phyloP scores from a whole-genome alignment of 2,797 vertebrate species.

The Brachyrhaphis roseni region DNA sequence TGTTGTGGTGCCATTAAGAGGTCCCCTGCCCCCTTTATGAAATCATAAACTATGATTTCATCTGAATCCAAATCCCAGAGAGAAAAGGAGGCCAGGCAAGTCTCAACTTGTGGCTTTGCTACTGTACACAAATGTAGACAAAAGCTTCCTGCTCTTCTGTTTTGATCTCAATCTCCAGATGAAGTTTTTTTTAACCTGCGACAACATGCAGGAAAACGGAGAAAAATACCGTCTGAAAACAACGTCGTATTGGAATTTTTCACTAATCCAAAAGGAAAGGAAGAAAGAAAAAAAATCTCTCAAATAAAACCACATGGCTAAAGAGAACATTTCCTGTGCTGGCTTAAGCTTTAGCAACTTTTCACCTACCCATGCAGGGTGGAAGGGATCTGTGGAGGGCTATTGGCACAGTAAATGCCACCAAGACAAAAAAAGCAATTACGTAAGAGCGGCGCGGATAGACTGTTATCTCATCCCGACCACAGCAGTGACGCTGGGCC shows the following conservation, averaged over 20 bases:
- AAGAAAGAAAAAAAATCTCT: constrained; percentile 7
- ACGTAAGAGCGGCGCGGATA: constrained; percentile 47
- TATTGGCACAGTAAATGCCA: constrained; percentile 59
- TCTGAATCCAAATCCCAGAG: constrained; percentile 46
- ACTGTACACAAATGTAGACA: constrained; percentile 30
- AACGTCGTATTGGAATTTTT: neutral
- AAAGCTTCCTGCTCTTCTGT: neutral
- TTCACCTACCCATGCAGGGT: constrained; percentile 29
- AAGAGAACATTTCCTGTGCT: constrained; percentile 8
- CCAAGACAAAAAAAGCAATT: constrained; percentile 44
- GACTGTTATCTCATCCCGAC: constrained; percentile 53
- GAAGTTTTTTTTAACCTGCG: neutral
- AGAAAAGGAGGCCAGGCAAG: constrained; percentile 16
- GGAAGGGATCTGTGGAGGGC: constrained; percentile 34
- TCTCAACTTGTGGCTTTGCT: constrained; percentile 33
- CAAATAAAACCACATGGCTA: neutral
- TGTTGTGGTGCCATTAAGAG: constrained; percentile 36
- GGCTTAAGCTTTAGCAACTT: constrained; percentile 36
- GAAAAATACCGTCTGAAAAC: neutral
- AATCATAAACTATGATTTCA: constrained; percentile 34
- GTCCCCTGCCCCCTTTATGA: constrained; percentile 15
- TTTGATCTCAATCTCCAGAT: neutral
- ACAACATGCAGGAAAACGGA: neutral
- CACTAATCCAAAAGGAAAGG: neutral
- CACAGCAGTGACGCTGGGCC: constrained; percentile 45